Conservation (phyloP, 2,113 vertebrate species). For the Gymnobelideus leadbeateri region DNA sequence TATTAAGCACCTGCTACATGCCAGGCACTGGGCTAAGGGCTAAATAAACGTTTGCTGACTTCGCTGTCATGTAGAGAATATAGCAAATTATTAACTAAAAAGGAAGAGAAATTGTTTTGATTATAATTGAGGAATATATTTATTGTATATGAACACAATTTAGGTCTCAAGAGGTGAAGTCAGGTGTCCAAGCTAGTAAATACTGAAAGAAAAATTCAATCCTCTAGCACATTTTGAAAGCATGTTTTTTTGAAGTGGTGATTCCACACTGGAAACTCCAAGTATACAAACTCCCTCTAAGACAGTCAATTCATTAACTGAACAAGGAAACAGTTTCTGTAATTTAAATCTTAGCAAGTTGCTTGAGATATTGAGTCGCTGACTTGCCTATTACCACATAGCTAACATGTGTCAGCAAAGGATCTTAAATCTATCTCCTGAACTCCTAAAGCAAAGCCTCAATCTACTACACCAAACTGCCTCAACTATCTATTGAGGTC, state of each 20-base stretch:
- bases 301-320: background rate
- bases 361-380: background rate
- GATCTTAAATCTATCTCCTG: background rate
- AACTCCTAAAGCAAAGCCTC: background rate
- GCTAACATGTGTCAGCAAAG: background rate
- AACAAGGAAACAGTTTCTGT: background rate
- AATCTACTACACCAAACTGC: background rate
- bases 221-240: background rate
- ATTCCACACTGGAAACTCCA: background rate
- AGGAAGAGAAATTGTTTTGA: background rate
- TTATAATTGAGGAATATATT: background rate
- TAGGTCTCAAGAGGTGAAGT: background rate
- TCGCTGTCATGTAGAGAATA: background rate
- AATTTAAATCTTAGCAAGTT: background rate
- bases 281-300: background rate
- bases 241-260: background rate
- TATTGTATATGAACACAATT: background rate
- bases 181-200: background rate
- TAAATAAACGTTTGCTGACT: background rate
- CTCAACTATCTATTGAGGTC: background rate
- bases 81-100: background rate
- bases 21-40: background rate
- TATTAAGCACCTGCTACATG: background rate
- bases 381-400: background rate
- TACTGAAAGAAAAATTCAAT: background rate